phyloP scores from a whole-genome alignment of 1,140 invertebrate genomes.

The Cataglyphis hispanica region DNA sequence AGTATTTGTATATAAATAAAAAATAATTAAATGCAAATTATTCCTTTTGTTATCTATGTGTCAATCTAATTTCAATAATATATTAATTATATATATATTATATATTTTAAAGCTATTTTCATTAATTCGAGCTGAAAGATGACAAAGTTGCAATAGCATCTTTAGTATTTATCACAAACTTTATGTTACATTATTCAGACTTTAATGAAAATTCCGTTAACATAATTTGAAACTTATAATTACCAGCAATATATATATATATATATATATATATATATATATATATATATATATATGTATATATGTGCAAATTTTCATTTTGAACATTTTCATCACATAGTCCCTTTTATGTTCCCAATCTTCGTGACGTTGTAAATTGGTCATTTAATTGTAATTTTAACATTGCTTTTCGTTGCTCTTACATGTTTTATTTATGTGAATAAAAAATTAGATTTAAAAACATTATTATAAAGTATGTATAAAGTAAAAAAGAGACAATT shows the following conservation, averaged over 20 bases:
- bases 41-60: background rate
- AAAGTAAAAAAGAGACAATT: background rate
- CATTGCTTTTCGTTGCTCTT: background rate
- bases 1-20: constrained; percentile 1
- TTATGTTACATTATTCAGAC: constrained; percentile 29
- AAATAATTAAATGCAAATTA: background rate
- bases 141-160: background rate
- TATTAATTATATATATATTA: constrained; percentile 8
- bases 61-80: background rate
- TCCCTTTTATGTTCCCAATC: background rate
- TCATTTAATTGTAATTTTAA: constrained; percentile 14
- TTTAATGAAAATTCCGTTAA: constrained; percentile 6
- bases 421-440: background rate
- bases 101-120: background rate
- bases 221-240: constrained; percentile 10
- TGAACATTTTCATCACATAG: background rate
- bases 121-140: background rate
- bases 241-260: background rate
- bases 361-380: background rate
- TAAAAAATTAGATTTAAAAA: background rate
- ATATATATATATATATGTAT: background rate
- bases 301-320: background rate
- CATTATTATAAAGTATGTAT: background rate
- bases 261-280: no score
- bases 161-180: background rate